Evolutionary conservation across 1,140 invertebrate species (phyloP), one percentile per base, ranked within the genome.

Genomic region (Cataglyphis hispanica): DNA sequence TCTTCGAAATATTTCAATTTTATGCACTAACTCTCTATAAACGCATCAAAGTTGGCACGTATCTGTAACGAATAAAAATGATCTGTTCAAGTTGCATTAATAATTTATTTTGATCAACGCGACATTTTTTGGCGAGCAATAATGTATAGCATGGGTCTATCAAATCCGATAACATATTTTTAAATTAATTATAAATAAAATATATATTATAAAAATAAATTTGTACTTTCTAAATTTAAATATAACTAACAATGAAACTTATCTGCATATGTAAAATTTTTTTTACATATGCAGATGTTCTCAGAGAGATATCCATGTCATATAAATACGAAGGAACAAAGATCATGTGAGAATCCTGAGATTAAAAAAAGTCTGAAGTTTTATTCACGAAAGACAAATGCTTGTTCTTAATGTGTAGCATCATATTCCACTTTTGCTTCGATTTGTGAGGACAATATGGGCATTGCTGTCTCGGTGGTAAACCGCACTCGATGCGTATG

Each of bases 21-120:
- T 4, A 10, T 8, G 25, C 43, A 31, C 43, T 46, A 10, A 63
- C 58, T n/a, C 1, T 40, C 31, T 10, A 25, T 19, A 25, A 46
- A 46, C 19, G 19, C 46, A 63, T n/a, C 16, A 43, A 31, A 43
- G 19, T 70, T 53, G 27, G 34, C 58, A 64, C 61, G 4, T 34
- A 13, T 66, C n/a, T 67, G 0, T 34, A 10, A 78, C n/a, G 50
- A 78, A 66, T 22, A 46, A 66, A 63, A 19, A 50, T 50, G 34
- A 50, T 50, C n/a, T 66, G 46, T 13, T 13, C 0, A 50, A 50
- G 1, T 53, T 77, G 19, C 10, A 50, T 50, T 66, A 50, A 64
- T 53, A 78, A 78, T 78, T 67, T 78, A 78, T 78, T 78, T 67
- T 34, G 1, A 67, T 53, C 43, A 67, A 78, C 13, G n/a, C 19